A percentile compares a stretch with the other conserved stretches of the same genome.
Conservation (phyloP, 2,797 vertebrate genomes). For the Triplophysa bombifrons region DNA sequence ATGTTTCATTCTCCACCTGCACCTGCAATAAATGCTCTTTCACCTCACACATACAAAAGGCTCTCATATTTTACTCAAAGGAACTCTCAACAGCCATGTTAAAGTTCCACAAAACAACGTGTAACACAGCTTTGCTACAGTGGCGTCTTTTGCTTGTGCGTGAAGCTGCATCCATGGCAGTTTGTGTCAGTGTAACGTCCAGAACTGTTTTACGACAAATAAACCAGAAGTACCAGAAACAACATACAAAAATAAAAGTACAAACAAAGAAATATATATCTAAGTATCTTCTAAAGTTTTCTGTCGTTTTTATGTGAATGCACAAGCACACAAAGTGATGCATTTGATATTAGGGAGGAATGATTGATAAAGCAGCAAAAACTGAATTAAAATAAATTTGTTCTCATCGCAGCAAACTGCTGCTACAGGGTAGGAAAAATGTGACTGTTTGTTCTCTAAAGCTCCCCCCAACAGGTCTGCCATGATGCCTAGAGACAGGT, state of each 20-base stretch:
- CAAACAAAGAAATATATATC: not conserved
- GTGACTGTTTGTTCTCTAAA: slow-evolving; percentile 11
- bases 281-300: not conserved
- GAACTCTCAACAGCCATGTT: not conserved
- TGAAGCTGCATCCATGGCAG: not conserved
- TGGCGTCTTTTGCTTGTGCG: not conserved
- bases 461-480: slow-evolving; percentile 55
- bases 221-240: not conserved
- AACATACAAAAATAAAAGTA: not conserved
- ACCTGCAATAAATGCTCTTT: slow-evolving; percentile 55
- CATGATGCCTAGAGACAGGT: slow-evolving; percentile 73
- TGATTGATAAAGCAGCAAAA: not conserved
- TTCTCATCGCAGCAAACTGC: not conserved
- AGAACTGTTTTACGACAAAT: not conserved
- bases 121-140: not conserved
- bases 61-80: not conserved
- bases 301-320: not conserved
- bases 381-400: slow-evolving; percentile 7
- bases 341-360: not conserved
- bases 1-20: slow-evolving; percentile 61
- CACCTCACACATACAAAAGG: slow-evolving; percentile 44
- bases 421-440: not conserved
- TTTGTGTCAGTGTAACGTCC: not conserved
- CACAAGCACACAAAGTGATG: slow-evolving; percentile 3
- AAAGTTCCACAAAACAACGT: not conserved